Evolutionary conservation across 2,888 invertebrate genomes (phyloP), one percentile per base, ranked within the genome.

Genomic region (Acronicta aceris): DNA sequence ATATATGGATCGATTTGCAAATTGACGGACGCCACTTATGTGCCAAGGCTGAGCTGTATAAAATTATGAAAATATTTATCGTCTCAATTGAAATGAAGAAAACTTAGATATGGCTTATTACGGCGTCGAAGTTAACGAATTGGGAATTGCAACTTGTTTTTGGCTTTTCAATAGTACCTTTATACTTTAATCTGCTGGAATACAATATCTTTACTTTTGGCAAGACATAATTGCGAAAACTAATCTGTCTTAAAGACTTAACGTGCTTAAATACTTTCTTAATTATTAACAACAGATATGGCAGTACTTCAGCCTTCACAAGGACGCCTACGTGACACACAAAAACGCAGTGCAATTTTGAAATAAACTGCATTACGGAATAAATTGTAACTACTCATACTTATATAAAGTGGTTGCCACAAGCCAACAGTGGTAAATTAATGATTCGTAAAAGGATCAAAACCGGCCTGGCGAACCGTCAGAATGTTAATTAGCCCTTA

Each of bases 401-500:
- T 67, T 56, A 50, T 59, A 55, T 56, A 40, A 46, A 56, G 42
- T 47, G 38, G 21, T n/a, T 15, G 21, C 38, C 38, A 54, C 47
- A 57, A 15, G 46, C 25, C 33, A 56, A 48, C 42, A 52, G 46
- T 45, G 25, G 54, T 59, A 65, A 70, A 53, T 65, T 66, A 78
- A 75, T 49, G 64, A 73, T 61, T 71, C 65, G 60, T 55, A 58
- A 62, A 75, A 78, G 71, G 66, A 76, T 75, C 71, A 71, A 76
- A 74, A 75, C 74, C 65, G 71, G 76, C 66, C 63, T 65, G 60
- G 27, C 51, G 53, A 52, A 69, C 65, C 62, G 55, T 65, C 75
- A 77, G 75, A 79, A 83, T 81, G 78, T 82, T 83, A 84, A 84
- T 84, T 82, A 78, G 53, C 60, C 70, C 75, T 76, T 75, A 77